These are phyloP conservation scores for Micromesistius poutassou DNA, from an alignment of 2,797 vertebrate species.

Conservation along the genomic window DNA sequence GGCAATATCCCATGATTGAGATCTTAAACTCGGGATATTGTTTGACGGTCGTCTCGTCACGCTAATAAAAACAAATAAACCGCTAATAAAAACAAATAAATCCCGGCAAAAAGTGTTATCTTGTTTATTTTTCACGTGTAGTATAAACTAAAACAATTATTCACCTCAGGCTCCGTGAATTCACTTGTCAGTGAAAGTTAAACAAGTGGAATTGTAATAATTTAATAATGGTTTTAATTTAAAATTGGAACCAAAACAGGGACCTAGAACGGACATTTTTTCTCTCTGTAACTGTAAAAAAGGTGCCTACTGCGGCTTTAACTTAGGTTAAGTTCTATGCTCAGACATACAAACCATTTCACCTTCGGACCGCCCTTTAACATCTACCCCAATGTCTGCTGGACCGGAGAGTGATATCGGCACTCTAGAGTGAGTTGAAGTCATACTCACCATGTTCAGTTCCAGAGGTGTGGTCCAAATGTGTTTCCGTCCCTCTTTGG, in stretches of 20 bases:
- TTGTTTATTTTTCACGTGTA: too few relatives aligned
- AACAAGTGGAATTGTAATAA: not conserved
- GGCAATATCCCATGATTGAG: too few relatives aligned
- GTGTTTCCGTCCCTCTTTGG: slow-evolving; percentile 43
- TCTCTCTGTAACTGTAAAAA: not conserved
- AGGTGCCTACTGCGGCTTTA: not conserved
- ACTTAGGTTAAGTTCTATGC: not conserved
- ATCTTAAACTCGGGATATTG: too few relatives aligned
- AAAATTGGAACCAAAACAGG: too few relatives aligned
- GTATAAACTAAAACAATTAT: too few relatives aligned
- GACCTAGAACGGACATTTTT: too few relatives aligned
- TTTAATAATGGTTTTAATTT: not conserved
- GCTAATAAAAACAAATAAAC: too few relatives aligned
- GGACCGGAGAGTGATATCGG: not conserved
- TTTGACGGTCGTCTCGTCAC: too few relatives aligned
- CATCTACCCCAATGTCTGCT: not conserved
- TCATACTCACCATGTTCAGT: slow-evolving; percentile 65
- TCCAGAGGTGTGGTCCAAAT: slow-evolving; percentile 70
- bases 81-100: too few relatives aligned
- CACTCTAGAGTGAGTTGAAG: not conserved
- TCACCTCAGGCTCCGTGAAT: too few relatives aligned
- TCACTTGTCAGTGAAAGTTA: too few relatives aligned
- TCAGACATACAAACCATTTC: not conserved
- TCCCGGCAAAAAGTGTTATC: too few relatives aligned
- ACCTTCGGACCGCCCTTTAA: not conserved